Conservation (phyloP, 2,888 invertebrate species). For the Megalurothrips usitatus region DNA sequence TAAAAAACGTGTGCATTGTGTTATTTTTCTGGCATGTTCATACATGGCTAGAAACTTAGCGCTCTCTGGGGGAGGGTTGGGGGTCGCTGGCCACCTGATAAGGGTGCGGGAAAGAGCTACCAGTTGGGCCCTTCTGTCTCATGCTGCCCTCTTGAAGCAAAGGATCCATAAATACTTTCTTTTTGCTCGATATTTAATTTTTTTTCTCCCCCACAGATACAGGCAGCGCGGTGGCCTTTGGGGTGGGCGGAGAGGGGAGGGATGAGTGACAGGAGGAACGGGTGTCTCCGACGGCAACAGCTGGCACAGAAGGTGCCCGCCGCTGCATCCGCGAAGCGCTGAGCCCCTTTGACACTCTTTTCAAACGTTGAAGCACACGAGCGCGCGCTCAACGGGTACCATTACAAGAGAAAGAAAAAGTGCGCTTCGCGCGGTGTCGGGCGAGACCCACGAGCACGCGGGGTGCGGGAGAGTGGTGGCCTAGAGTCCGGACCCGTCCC, state of each 20-base stretch:
- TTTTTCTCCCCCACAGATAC: background rate
- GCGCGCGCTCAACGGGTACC: conserved; percentile 4
- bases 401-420: background rate
- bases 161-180: too few relatives aligned
- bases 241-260: too few relatives aligned
- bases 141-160: too few relatives aligned
- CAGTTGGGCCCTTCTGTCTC: too few relatives aligned
- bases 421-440: background rate
- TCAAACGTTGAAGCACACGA: conserved; percentile 11
- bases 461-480: background rate
- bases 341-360: background rate
- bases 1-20: too few relatives aligned
- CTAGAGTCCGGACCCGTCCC: background rate
- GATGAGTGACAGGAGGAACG: background rate
- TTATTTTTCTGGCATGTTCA: too few relatives aligned
- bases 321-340: background rate
- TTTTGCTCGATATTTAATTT: background rate
- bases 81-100: too few relatives aligned
- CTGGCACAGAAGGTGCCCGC: background rate
- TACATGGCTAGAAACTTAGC: too few relatives aligned
- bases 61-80: too few relatives aligned
- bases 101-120: too few relatives aligned
- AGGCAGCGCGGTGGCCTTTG: background rate
- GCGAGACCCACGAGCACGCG: background rate
- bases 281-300: background rate